Evolutionary conservation across 2,888 invertebrate genomes (phyloP), one percentile per base, ranked within the genome.

Genomic region (Macrosoma leucophasiata): DNA sequence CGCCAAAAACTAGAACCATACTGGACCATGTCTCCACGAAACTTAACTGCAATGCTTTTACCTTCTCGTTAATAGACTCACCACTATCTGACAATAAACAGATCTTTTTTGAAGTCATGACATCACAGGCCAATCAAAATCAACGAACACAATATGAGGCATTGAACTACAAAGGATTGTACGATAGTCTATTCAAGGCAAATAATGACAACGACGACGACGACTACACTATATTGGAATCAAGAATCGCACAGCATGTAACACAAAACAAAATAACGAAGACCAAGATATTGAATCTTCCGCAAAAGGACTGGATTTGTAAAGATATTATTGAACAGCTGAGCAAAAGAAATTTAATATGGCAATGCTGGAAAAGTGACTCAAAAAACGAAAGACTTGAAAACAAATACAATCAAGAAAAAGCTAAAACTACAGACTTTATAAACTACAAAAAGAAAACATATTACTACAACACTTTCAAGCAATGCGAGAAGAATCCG

Each of bases 51-150:
- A 14, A 42, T 24, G 5, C 17, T 13, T 30, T 34, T 11, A 31
- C 13, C 15, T 27, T 41, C 3, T 26, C 37, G 2, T 31, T 48
- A 7, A 38, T 48, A 6, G 48, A 52, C n/a, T 48, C 52, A 4
- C 4, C 39, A 1, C 12, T 51, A n/a, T 46, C 44, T 3, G 48
- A 47, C 19, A 46, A 48, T 18, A 48, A 41, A 14, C 50, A 47
- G 10, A 25, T 46, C 13, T 50, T 38, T 33, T 14, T 47, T n/a
- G 40, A 18, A 3, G 17, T 17, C 17, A 4, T 5, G 4, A 17
- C 4, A 17, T 17, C 7, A 6, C 17, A 4, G 17, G 4, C 17
- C 3, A 17, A 8, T 3, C 9, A 15, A 22, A 17, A n/a, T 15
- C 18, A 17, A 29, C 28, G 17, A 24, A 19, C 29, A 5, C 12